These are phyloP conservation scores for Xiphias gladius DNA, from an alignment of 2,113 vertebrate genomes.

Conservation along the genomic window DNA sequence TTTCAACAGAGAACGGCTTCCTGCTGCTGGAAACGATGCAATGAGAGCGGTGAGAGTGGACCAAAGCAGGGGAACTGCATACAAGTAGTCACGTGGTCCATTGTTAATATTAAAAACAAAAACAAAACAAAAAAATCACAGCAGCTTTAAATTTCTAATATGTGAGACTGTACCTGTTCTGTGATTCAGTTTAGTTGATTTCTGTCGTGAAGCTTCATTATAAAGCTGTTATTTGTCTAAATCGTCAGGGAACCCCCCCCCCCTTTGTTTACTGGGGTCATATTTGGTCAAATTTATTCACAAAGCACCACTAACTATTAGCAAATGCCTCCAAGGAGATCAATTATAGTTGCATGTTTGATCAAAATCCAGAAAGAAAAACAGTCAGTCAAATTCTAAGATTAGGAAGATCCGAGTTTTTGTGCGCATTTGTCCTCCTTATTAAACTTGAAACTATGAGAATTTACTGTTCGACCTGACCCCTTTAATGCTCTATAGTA, in stretches of 20 bases:
- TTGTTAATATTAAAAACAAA: neutral
- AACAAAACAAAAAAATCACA: neutral
- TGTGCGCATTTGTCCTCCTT: neutral
- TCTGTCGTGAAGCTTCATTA: no score
- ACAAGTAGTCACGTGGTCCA: neutral
- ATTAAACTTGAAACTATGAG: neutral
- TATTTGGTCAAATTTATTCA: neutral
- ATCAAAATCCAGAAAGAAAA: neutral
- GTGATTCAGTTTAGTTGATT: no score
- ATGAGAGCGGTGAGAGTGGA: neutral
- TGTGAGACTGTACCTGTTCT: no score
- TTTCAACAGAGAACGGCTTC: neutral
- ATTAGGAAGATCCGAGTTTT: neutral
- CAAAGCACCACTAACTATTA: neutral
- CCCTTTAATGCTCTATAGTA: neutral
- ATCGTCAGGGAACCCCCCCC: no score
- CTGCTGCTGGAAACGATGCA: neutral
- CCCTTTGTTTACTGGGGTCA: no score
- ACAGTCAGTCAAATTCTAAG: neutral
- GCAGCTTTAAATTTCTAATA: neutral
- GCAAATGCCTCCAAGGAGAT: neutral
- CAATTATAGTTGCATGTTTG: neutral
- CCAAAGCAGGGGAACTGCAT: neutral
- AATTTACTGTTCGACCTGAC: neutral
- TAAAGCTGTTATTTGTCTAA: no score